Conservation (phyloP, 2,888 invertebrate genomes). For the Cephonodes hylas region DNA sequence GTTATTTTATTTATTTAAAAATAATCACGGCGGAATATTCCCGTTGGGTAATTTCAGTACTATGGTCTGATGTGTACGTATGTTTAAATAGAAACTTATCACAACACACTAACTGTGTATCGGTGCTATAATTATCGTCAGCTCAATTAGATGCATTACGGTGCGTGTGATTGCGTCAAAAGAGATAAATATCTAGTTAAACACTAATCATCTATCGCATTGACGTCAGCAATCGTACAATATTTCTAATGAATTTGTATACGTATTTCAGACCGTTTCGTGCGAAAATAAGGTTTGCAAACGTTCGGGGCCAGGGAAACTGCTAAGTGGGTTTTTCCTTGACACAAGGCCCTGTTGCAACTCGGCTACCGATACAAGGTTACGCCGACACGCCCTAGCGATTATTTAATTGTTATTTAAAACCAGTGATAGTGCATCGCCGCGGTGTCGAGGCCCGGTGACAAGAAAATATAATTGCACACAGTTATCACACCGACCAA, state of each 20-base stretch:
- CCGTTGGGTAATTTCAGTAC: not conserved
- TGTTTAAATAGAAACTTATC: not conserved
- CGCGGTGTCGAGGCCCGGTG: slow-evolving; percentile 39
- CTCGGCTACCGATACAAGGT: slow-evolving; percentile 76
- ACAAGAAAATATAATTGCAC: slow-evolving; percentile 36
- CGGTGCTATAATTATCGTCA: not conserved
- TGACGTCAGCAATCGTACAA: not conserved
- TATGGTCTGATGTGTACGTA: not conserved
- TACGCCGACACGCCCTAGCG: slow-evolving; percentile 76
- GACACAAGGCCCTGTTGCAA: slow-evolving; percentile 78
- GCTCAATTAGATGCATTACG: not conserved
- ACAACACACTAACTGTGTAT: not conserved
- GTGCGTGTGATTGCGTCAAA: slow-evolving; percentile 1
- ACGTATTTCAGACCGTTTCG: slow-evolving; percentile 1
- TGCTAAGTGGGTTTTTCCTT: slow-evolving; percentile 78
- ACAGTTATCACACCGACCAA: slow-evolving; percentile 28
- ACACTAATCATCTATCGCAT: not conserved
- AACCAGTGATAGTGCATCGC: slow-evolving; percentile 57
- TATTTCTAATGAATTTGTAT: slow-evolving; percentile 1
- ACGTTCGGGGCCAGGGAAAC: slow-evolving; percentile 77
- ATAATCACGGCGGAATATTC: not conserved
- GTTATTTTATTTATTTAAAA: not conserved
- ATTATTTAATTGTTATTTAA: slow-evolving; percentile 79
- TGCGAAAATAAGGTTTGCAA: slow-evolving; percentile 36
- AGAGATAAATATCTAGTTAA: not conserved